Evolutionary conservation across 2,888 invertebrate genomes (phyloP).

Genomic region (Hemaris fuciformis): DNA sequence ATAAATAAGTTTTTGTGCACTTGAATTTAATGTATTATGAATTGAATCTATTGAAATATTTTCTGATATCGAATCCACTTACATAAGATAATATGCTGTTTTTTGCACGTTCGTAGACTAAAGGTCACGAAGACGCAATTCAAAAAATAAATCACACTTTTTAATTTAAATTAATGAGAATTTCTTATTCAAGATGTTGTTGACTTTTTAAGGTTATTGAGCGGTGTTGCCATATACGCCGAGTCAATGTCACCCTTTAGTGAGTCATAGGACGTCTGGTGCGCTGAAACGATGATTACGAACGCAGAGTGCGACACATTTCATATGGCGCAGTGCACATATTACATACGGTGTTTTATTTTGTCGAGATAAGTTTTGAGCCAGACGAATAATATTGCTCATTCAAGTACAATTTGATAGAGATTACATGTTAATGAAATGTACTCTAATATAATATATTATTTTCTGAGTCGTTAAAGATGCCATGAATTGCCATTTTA

Average conservation of each 20-base stretch:
- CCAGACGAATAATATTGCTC: neutral
- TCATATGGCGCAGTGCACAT: neutral
- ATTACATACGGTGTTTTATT: neutral
- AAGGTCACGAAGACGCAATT: neutral
- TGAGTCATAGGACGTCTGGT: constrained; percentile 10
- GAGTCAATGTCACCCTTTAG: constrained; percentile 21
- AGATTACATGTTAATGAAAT: neutral
- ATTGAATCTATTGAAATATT: too few species aligned
- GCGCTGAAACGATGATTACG: constrained; percentile 1
- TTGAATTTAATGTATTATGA: neutral
- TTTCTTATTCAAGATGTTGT: neutral
- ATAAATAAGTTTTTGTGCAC: neutral
- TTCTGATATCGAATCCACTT: too few species aligned
- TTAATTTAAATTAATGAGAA: neutral
- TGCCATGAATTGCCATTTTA: too few species aligned
- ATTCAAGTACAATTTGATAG: neutral
- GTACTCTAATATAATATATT: neutral
- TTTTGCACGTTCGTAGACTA: too few species aligned
- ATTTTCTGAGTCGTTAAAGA: too few species aligned
- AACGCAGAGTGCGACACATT: neutral
- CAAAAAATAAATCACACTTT: neutral
- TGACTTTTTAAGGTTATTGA: neutral
- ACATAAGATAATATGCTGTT: too few species aligned
- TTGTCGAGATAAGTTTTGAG: neutral
- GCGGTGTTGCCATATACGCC: constrained; percentile 7